Base-by-base conservation (phyloP, 2,888 invertebrate species). In the Micoletzkya japonica region DNA sequence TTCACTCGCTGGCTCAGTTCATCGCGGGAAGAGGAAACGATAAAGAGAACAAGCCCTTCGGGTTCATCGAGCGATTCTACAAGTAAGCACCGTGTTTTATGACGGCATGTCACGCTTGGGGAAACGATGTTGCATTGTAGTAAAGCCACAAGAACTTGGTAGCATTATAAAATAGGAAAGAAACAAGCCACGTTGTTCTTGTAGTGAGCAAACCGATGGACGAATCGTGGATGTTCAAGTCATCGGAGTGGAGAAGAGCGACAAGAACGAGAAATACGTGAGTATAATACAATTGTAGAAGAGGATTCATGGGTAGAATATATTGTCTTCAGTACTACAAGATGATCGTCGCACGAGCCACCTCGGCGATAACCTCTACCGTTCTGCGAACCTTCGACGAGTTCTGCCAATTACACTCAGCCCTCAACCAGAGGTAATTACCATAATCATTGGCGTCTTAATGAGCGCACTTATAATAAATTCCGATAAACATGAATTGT, bases 301-400 rank as follows among this genome's bases (percentile, higher is more conserved):
- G 17, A 10, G 39, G 7, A 17, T 39, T 39, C 7, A 17, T 39
- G 17, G 7, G 7, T 39, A 6, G 39, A 39, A 6, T 10, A 39
- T 6, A 39, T 28, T 17, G 14, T 54, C 28, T 26, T 26, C 54
- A 20, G 26, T 26, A 10, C 4, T 85, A 81, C 75, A 77, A 81
- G 70, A 71, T 81, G 32, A 73, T 75, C 34, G 77, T 85, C 4
- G 30, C 54, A 6, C 80, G 85, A 0, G 70, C 69, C 10, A 74
- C 75, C 17, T 74, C 76, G 14, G 71, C 74, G 2, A 79, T 81
- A 10, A 54, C 93, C 0, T 91, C 92, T 76, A 92, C 92, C 84
- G 89, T 98, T 67, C 94, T 95, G 86, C 91, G 98, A 73, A 93
- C 94, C 0, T 98, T 95, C 88, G 93, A 94, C 81, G 97, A 98